Base-by-base conservation (phyloP, 2,797 vertebrate species). In the Enteromius trimaculatus region DNA sequence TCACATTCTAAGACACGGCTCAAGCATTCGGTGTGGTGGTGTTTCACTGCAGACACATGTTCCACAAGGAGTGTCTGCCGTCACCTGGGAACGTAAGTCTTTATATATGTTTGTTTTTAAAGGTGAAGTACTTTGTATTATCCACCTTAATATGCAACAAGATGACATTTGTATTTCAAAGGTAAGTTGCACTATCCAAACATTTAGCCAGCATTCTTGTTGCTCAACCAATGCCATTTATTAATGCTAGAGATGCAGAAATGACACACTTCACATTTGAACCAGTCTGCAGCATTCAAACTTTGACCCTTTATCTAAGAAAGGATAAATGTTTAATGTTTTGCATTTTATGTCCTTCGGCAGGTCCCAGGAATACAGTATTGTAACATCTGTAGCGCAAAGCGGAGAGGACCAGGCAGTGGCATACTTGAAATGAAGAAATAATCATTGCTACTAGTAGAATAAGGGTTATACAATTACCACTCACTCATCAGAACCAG, bases 41-140 rank as follows among this genome's bases (percentile, higher is more conserved):
- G 87, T 99, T 99, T 92, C 96, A 99, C 91, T 99, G 98, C 93
- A 96, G 98, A 87, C 98, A 99, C 80, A 98, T 99, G 97, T 99
- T 99, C 91, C 98, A 99, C 90, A 99, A 97, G 86, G 98, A 99
- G 83, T 99, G 98, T 90, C 95, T 99, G 75, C 97, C 97, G 0
- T 94, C 96, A 26, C 90, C 95, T 53, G 96, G 95, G 93, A 92
- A 94, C 71, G 98, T 98, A 93, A 96, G 97, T 85, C n/a, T 37
- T 2, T 37, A 53, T n/a, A 68, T 8, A 9, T 68, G 10, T 42
- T 13, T 1, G 5, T 42, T 69, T 42, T 39, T 2, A 13, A 39
- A 39, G 19, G 1, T 66, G 1, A 17, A 17, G 14, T 70, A 26
- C 4, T 49, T 71, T 71, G 49, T 29, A 4, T 19, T 19, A 29